These are phyloP conservation scores for Eueides isabella DNA, from an alignment of 1,140 invertebrate genomes.

Conservation along the genomic window DNA sequence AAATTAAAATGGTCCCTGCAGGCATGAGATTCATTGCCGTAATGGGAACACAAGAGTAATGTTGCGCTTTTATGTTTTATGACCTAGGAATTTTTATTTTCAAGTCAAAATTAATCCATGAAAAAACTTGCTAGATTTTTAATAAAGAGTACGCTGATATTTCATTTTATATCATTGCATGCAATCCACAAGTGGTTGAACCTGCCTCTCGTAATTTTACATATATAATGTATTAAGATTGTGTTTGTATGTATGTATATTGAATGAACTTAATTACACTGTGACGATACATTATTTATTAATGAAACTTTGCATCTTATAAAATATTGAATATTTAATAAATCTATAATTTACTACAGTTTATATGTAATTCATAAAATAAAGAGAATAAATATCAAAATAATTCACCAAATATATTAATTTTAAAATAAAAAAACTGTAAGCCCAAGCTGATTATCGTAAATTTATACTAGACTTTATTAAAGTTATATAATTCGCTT, in stretches of 20 bases:
- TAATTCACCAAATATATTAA: no score
- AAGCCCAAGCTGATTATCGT: no score
- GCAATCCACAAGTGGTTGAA: conserved; percentile 76
- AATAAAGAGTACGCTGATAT: neutral
- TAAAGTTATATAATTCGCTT: no score
- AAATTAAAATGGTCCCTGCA: conserved; percentile 62
- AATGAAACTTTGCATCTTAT: neutral
- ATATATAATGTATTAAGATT: conserved; percentile 27
- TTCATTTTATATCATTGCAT: conserved; percentile 26
- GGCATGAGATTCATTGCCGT: conserved; percentile 56
- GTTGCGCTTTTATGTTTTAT: conserved; percentile 26
- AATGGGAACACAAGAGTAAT: conserved; percentile 44
- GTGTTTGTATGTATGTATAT: neutral
- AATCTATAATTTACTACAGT: neutral
- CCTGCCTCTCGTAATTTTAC: conserved; percentile 52
- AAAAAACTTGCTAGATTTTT: neutral
- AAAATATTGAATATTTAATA: neutral
- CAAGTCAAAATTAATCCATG: neutral
- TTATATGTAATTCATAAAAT: neutral
- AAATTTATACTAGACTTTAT: no score
- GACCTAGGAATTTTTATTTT: conserved; percentile 6
- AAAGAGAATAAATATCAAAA: no score
- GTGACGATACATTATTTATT: neutral
- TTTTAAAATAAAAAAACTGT: no score
- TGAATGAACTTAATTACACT: conserved; percentile 6